Base-by-base conservation (phyloP, 2,113 vertebrate species). In the Oreochromis niloticus region DNA sequence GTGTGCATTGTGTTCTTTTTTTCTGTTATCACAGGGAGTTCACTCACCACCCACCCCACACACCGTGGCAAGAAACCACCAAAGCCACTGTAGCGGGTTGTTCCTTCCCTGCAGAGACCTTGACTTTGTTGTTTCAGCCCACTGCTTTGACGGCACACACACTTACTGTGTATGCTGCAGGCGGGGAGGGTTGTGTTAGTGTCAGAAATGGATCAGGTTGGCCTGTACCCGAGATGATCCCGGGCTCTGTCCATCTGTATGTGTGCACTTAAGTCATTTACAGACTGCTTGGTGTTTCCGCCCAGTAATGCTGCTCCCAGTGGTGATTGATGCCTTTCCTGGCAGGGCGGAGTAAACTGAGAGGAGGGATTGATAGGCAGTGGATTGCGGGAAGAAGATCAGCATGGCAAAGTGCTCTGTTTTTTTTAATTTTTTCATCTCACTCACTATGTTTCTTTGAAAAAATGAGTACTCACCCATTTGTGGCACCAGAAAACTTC, bases 281-380 rank as follows among this genome's bases (percentile, higher is more conserved):
- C 52, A 55, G 52, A 6, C 39, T 5, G 68, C 68, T 63, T 39
- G 32, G 41, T 9, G 36, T 82, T 90, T 91, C 61, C 86, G 68
- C 84, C 78, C 73, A 59, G 81, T 92, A 89, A 91, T 84, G 88
- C 83, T 91, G 90, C 80, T 82, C 83, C 87, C 46, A 3, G 52
- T 54, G 68, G 82, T 87, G 91, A 92, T 84, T 85, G 88, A 89
- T 91, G 85, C 24, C 12, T 11, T 84, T 85, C 34, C 41, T n/a
- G 46, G 78, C 50, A 91, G 90, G 91, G 92, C 4, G 75, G 88
- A 84, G 82, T 66, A 63, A 89, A 79, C 17, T 43, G 71, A 80
- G 43, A 13, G 55, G 59, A 14, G 39, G 73, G 52, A 79, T 78
- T 91, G 66, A 90, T 87, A 81, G 85, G 22, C 54, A 56, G 85